These are phyloP conservation scores for Atherinosoma microstoma DNA, from an alignment of 2,797 vertebrate species.

Conservation along the genomic window DNA sequence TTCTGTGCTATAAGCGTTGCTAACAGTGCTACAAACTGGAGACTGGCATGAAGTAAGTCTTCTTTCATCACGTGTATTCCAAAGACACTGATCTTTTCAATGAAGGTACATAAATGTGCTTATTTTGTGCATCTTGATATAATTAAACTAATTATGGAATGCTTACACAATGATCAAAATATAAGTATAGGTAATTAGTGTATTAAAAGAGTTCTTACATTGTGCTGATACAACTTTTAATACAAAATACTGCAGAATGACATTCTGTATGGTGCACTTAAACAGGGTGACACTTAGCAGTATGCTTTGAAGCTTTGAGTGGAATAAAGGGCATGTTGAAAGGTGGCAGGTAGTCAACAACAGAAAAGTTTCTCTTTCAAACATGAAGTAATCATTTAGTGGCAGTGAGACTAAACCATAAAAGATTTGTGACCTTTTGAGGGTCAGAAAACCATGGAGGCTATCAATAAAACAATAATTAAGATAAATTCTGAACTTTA, in stretches of 20 bases:
- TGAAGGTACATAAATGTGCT: background rate
- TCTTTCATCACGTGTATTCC: background rate
- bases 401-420: constrained; percentile 22
- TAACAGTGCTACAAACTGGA: background rate
- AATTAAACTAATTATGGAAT: too few species aligned
- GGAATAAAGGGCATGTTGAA: constrained; percentile 11
- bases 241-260: background rate
- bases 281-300: background rate
- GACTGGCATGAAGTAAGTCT: background rate
- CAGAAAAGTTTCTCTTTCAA: constrained; percentile 14
- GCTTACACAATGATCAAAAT: too few species aligned
- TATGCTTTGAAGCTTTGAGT: too few species aligned
- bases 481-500: constrained; percentile 48
- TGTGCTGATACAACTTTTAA: background rate
- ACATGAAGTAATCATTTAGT: constrained; percentile 20
- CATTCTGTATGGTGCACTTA: background rate
- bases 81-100: background rate
- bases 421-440: constrained; percentile 49
- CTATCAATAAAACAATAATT: constrained; percentile 27
- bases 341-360: constrained; percentile 15
- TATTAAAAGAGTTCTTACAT: background rate
- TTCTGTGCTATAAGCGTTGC: background rate
- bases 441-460: constrained; percentile 19
- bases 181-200: background rate
- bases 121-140: background rate